A percentile compares a stretch with the other conserved stretches of the same genome.
These are phyloP conservation scores for Epizoanthus ramosus DNA, from an alignment of 92 coral and sea anemone genomes.

Conservation along the genomic window DNA sequence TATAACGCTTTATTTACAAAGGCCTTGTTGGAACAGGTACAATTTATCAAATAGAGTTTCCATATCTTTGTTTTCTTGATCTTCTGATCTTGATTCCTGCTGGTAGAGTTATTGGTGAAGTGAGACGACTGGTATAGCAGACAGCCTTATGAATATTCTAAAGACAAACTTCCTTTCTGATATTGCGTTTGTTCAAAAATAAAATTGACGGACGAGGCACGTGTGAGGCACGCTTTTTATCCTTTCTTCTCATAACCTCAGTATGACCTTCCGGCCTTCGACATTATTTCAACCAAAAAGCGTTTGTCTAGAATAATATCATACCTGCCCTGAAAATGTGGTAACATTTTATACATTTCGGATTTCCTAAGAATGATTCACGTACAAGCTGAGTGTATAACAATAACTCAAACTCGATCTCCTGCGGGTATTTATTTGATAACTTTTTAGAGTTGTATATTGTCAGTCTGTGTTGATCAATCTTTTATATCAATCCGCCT, in stretches of 20 bases:
- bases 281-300: neutral
- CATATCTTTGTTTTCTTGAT: slow-evolving; percentile 41
- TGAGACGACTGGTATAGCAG: neutral
- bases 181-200: slow-evolving; percentile 26
- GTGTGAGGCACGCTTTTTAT: slow-evolving; percentile 44
- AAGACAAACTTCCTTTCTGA: no score
- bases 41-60: slow-evolving; percentile 3
- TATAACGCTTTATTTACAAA: slow-evolving; percentile 35
- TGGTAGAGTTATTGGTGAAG: slow-evolving; percentile 24
- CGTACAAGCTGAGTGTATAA: slow-evolving; percentile 2
- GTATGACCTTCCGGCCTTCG: neutral
- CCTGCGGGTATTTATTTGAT: slow-evolving; percentile 23
- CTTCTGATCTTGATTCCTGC: slow-evolving; percentile 47
- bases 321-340: slow-evolving; percentile 12
- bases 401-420: neutral
- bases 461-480: neutral
- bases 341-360: neutral
- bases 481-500: neutral
- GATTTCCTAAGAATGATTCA: slow-evolving; percentile 2
- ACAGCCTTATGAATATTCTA: slow-evolving; percentile 26
- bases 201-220: neutral
- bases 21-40: slow-evolving; percentile 5
- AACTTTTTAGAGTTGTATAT: slow-evolving; percentile 13
- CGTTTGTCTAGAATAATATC: neutral
- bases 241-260: slow-evolving; percentile 6